phyloP scores from a whole-genome alignment of 2,797 vertebrate genomes.

The Rhabdomys pumilio region DNA sequence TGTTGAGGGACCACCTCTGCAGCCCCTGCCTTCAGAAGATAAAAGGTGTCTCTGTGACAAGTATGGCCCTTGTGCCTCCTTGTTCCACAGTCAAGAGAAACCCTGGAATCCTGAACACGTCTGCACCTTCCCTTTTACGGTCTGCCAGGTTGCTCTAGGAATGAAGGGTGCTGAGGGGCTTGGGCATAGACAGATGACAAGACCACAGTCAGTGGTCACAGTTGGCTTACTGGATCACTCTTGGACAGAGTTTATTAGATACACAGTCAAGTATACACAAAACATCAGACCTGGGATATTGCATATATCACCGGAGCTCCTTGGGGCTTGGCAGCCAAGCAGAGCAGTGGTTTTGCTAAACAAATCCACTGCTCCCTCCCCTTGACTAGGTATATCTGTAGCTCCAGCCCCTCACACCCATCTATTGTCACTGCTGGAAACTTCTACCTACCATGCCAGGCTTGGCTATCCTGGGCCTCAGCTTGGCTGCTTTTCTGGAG shows the following conservation, averaged over 20 bases:
- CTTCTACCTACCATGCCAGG: constrained; percentile 34
- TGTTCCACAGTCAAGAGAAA: background rate
- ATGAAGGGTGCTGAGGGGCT: background rate
- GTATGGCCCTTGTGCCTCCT: background rate
- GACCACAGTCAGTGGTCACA: background rate
- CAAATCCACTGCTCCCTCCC: constrained; percentile 79
- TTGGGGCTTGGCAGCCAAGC: background rate
- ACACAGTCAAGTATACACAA: background rate
- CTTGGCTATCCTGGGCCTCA: constrained; percentile 24
- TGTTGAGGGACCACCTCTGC: background rate
- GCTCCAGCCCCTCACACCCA: background rate
- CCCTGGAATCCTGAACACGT: background rate
- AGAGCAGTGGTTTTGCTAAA: constrained; percentile 77
- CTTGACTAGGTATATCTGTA: background rate
- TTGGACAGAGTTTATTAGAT: background rate
- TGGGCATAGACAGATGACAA: background rate
- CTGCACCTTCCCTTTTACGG: too few relatives aligned
- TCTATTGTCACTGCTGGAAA: background rate
- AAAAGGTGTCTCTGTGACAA: background rate
- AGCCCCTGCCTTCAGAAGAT: background rate
- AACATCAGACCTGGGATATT: background rate
- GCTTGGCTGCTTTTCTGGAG: constrained; percentile 27
- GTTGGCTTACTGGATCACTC: background rate
- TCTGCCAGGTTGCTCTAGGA: background rate
- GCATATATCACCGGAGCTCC: fast-evolving